Base-by-base conservation (phyloP, 2,113 vertebrate genomes). In the Solea solea region DNA sequence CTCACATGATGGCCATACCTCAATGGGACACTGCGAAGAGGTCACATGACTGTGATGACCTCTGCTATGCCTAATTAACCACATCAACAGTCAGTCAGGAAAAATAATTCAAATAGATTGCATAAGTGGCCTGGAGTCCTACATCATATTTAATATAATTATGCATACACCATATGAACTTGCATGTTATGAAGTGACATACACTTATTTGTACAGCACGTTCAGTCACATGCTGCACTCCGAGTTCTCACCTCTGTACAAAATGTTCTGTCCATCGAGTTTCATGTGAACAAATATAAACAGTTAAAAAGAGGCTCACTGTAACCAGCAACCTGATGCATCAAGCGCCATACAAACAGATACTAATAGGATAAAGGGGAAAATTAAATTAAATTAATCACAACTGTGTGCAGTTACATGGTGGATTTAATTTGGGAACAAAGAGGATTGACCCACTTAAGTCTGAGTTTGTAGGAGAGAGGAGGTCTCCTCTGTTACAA, bases 1-100 rank as follows among this genome's bases (percentile, higher is more conserved):
- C 68, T 88, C 88, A 92, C 89, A 89, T 89, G 88, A 89, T 2
- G 0, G 3, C 67, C 52, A 27, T 39, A 56, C 27, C 48, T 69
- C 14, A 49, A 64, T 27, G 10, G 34, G 62, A 81, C 60, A 0
- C 58, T 77, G 76, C 7, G 3, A 64, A 34, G 1, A 4, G 5
- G 60, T 83, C 81, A 78, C 69, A 58, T 82, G 88, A 85, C 72
- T 27, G 40, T n/a, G 53, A 71, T n/a, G 49, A 39, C 61, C 27
- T 76, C 53, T 16, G 41, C n/a, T 50, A 44, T 40, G 8, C 11
- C 6, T 1, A 21, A 42, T 63, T 14, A 14, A 27, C 3, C n/a
- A 60, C 42, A 46, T 49, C 27, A 46, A 44, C 7, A 16, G n/a
- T n/a, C 10, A 9, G 7, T 44, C 48, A 54, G 21, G 58, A 3